Evolutionary conservation across 1,140 invertebrate genomes (phyloP).

Genomic region (Temnothorax curvispinosus): DNA sequence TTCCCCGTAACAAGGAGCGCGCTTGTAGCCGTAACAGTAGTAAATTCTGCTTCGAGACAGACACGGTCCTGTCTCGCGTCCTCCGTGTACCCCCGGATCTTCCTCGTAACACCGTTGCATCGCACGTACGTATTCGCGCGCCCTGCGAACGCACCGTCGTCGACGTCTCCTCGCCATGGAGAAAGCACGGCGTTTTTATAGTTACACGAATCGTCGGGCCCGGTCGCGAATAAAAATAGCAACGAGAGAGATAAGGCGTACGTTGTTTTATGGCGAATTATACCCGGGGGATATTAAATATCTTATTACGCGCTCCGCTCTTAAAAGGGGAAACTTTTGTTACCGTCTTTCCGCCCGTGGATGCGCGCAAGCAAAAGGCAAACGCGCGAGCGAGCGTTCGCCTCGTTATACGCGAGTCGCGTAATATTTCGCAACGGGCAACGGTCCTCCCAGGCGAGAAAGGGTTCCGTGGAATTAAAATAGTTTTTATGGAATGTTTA

Average conservation of each 20-base stretch:
- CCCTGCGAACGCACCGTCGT: not conserved
- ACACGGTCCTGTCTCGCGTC: conserved; percentile 49
- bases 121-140: conserved; percentile 9
- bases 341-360: conserved; percentile 30
- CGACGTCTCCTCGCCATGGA: not conserved
- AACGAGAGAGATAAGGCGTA: conserved; percentile 49
- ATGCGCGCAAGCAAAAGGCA: not conserved
- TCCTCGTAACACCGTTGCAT: conserved; percentile 6
- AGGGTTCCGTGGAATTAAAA: conserved; percentile 55
- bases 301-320: conserved; percentile 55
- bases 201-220: conserved; percentile 53
- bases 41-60: conserved; percentile 60
- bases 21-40: conserved; percentile 60
- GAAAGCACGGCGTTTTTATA: conserved; percentile 55
- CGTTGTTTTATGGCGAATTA: conserved; percentile 62
- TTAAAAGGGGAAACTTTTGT: conserved; percentile 60
- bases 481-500: conserved; percentile 63
- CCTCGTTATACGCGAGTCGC: conserved; percentile 52
- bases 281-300: conserved; percentile 63
- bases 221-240: conserved; percentile 55
- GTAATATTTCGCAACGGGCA: conserved; percentile 55
- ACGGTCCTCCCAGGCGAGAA: conserved; percentile 50
- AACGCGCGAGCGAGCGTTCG: conserved; percentile 27
- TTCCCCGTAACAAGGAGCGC: conserved; percentile 54
- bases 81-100: conserved; percentile 28